These are phyloP conservation scores for Hippocampus barbouri DNA, from an alignment of 2,113 vertebrate genomes.

Conservation along the genomic window DNA sequence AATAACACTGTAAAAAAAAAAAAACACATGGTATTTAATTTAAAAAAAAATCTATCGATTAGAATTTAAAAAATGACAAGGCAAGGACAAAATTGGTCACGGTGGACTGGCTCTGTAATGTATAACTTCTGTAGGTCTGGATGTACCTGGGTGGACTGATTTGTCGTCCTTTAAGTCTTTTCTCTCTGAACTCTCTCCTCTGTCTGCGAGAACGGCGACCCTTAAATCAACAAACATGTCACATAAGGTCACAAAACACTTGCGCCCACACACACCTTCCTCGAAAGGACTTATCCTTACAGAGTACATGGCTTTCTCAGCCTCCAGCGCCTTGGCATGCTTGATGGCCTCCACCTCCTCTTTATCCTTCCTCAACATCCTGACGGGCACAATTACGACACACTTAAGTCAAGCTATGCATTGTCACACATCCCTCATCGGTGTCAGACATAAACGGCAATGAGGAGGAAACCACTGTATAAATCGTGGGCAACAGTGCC, in stretches of 20 bases:
- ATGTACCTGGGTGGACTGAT: slow-evolving; percentile 94
- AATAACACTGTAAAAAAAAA: neutral
- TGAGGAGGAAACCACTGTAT: neutral
- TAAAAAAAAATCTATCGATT: too few species aligned
- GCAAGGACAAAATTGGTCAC: neutral
- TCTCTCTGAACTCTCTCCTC: slow-evolving; percentile 91
- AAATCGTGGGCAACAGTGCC: neutral
- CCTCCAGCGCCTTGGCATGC: slow-evolving; percentile 92
- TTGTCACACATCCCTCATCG: neutral
- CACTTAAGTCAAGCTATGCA: neutral
- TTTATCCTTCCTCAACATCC: slow-evolving; percentile 96
- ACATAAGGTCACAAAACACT: neutral
- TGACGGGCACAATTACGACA: slow-evolving; percentile 44
- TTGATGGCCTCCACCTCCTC: slow-evolving; percentile 96
- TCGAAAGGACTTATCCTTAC: slow-evolving; percentile 66
- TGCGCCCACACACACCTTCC: neutral
- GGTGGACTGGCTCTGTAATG: neutral
- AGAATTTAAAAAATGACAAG: neutral
- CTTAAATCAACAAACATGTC: slow-evolving; percentile 57
- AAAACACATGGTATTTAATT: too few species aligned
- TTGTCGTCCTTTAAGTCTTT: slow-evolving; percentile 89
- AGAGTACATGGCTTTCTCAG: slow-evolving; percentile 98
- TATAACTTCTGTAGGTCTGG: neutral
- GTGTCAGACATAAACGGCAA: neutral
- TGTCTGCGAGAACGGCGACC: slow-evolving; percentile 91